Percentiles rank a stretch among this genome's conserved stretches.
These are phyloP conservation scores for Atopsyche davidsoni DNA, from an alignment of 1,140 invertebrate species.

Conservation along the genomic window DNA sequence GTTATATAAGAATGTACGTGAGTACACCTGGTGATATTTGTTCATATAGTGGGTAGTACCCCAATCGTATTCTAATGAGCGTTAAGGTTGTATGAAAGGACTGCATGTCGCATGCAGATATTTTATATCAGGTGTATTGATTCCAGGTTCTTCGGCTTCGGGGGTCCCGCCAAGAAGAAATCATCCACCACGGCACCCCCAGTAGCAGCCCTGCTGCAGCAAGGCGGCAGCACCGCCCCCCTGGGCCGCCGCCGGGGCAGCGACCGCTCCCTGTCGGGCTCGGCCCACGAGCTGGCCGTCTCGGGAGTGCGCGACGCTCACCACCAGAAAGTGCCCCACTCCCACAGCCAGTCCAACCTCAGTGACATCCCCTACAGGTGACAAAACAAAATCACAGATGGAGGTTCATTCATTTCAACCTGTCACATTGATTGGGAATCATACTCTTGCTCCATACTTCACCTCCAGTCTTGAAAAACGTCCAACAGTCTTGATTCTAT, in stretches of 20 bases:
- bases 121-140: no score
- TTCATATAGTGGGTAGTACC: no score
- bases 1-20: no score
- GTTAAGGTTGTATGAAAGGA: no score
- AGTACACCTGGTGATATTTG: no score
- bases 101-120: no score
- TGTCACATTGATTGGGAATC: no score
- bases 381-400: constrained; percentile 13
- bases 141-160: constrained; percentile 81
- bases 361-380: constrained; percentile 73
- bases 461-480: no score
- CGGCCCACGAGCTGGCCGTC: constrained; percentile 69
- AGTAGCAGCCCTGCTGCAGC: constrained; percentile 42
- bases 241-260: constrained; percentile 63
- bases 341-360: constrained; percentile 75
- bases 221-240: constrained; percentile 33
- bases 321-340: constrained; percentile 60
- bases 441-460: no score
- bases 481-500: no score
- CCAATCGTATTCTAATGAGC: no score
- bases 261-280: constrained; percentile 74
- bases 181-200: constrained; percentile 55
- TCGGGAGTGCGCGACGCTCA: constrained; percentile 55
- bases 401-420: background rate
- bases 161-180: constrained; percentile 79